phyloP scores from a whole-genome alignment of 2,797 vertebrate species.

The Caiman crocodilus region DNA sequence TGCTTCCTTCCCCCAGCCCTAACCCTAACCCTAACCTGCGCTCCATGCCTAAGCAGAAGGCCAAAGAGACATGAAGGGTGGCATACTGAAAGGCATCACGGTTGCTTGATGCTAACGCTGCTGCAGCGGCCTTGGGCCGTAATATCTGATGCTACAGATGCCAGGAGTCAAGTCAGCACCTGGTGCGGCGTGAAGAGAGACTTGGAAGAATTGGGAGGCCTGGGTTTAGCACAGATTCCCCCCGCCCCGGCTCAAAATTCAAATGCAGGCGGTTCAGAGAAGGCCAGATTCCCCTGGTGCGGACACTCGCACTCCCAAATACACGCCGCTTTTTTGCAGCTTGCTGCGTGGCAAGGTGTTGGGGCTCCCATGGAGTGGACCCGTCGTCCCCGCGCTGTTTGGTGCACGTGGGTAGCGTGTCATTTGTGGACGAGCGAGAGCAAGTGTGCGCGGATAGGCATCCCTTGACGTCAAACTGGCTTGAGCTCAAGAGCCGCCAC shows the following conservation, averaged over 20 bases:
- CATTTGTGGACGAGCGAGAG: background rate
- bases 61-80: too few species aligned
- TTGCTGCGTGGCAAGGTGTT: rapidly evolving
- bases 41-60: too few species aligned
- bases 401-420: too few species aligned
- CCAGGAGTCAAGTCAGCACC: background rate
- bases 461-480: too few species aligned
- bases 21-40: too few species aligned
- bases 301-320: background rate
- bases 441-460: too few species aligned
- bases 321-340: background rate
- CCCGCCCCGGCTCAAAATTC: too few species aligned
- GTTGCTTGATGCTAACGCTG: background rate
- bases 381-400: too few species aligned
- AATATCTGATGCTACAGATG: background rate
- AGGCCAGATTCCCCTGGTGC: background rate
- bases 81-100: background rate
- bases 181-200: background rate
- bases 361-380: too few species aligned
- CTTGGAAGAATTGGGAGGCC: background rate
- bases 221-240: background rate
- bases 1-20: too few species aligned
- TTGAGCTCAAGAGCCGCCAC: too few species aligned
- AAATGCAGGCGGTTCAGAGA: too few species aligned
- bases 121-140: background rate